A percentile compares a stretch with the other conserved stretches of the same genome.
phyloP scores from a whole-genome alignment of 2,888 invertebrate genomes.

The Hirtodrosophila confusa region DNA sequence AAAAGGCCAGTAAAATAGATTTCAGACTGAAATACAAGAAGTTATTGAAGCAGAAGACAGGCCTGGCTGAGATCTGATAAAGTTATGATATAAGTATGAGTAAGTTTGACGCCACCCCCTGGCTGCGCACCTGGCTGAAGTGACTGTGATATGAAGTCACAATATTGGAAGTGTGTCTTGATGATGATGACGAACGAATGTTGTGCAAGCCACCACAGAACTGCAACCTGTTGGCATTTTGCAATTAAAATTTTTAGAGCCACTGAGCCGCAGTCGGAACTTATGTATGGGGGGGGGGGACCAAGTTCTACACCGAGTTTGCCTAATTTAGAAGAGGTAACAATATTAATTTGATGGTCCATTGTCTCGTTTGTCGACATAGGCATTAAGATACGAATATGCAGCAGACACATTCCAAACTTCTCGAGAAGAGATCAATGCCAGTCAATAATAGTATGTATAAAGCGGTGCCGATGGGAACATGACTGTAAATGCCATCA shows the following conservation, averaged over 20 bases:
- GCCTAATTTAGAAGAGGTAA: conserved; percentile 25
- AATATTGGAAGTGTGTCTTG: conserved; percentile 69
- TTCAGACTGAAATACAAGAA: too few relatives aligned
- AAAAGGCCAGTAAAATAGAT: too few relatives aligned
- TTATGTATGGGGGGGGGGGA: too few relatives aligned
- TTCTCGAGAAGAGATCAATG: conserved; percentile 33
- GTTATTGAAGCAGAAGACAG: too few relatives aligned
- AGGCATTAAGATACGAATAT: conserved; percentile 47
- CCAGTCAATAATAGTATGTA: conserved; percentile 40
- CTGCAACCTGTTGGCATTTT: conserved; percentile 65
- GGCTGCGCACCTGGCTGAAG: conserved; percentile 19
- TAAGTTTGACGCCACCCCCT: conserved; percentile 1
- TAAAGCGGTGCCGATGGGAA: conserved; percentile 44
- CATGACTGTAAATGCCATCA: conserved; percentile 41
- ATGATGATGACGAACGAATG: conserved; percentile 50
- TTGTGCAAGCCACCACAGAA: conserved; percentile 52
- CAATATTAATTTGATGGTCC: conserved; percentile 46
- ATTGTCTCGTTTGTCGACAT: conserved; percentile 61
- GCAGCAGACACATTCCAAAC: conserved; percentile 10
- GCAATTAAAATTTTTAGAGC: conserved; percentile 50
- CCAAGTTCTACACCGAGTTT: conserved; percentile 1
- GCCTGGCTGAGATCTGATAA: too few relatives aligned
- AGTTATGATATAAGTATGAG: too few relatives aligned
- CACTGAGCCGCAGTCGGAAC: conserved; percentile 10
- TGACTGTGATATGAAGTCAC: conserved; percentile 68